phyloP scores from a whole-genome alignment of 2,797 vertebrate species.

The Sebastes goodei region DNA sequence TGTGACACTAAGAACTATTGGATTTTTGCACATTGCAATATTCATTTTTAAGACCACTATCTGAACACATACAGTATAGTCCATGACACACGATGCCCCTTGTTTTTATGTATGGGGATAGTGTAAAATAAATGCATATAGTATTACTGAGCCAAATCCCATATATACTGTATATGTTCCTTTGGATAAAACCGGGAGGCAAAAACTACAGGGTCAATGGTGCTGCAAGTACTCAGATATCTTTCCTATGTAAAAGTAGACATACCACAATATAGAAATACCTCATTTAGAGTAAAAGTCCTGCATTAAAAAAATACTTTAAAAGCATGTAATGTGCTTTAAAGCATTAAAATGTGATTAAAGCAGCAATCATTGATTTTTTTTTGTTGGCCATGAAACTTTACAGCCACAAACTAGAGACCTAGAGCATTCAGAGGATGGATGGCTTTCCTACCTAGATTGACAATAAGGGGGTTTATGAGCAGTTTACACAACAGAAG shows the following conservation, averaged over 20 bases:
- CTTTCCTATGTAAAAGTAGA: background rate
- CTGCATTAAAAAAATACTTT: background rate
- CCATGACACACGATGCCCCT: slow-evolving; percentile 4
- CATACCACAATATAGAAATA: background rate
- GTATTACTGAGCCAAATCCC: slow-evolving; percentile 5
- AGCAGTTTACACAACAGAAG: too few species aligned
- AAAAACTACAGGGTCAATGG: background rate
- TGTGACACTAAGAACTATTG: background rate
- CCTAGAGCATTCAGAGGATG: too few species aligned
- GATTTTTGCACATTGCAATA: slow-evolving; percentile 13
- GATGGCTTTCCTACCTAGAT: too few species aligned
- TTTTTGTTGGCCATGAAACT: background rate
- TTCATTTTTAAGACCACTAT: slow-evolving; percentile 12
- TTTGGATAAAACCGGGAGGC: background rate
- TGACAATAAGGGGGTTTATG: too few species aligned
- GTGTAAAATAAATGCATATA: slow-evolving; percentile 10
- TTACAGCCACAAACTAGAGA: too few species aligned
- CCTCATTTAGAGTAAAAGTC: background rate
- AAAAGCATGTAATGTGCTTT: background rate
- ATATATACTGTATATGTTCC: background rate
- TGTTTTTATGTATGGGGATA: background rate
- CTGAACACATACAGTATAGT: slow-evolving; percentile 3
- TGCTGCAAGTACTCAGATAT: background rate
- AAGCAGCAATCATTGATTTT: background rate
- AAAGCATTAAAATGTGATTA: background rate